A percentile compares a stretch with the other conserved stretches of the same genome.
Evolutionary conservation across 2,888 invertebrate species (phyloP).

Genomic region (Terebella lapidaria): DNA sequence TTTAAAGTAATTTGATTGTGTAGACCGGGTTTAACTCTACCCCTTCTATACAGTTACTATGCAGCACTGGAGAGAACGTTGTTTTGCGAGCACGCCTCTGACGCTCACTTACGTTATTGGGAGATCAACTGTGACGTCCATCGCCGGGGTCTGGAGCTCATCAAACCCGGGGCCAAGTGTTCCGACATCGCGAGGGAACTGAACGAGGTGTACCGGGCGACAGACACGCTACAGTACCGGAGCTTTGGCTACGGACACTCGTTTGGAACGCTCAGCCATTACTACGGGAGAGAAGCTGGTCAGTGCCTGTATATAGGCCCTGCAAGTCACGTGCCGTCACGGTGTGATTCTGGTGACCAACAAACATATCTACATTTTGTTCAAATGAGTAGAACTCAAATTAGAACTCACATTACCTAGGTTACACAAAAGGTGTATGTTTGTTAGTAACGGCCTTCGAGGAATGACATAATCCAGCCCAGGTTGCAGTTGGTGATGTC

Average conservation of each 20-base stretch:
- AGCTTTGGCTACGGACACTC: slow-evolving; percentile 24
- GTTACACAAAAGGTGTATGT: too few species aligned
- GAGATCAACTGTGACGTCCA: slow-evolving; percentile 20
- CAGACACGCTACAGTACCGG: slow-evolving; percentile 16
- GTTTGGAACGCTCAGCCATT: slow-evolving; percentile 20
- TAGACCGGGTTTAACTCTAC: too few species aligned
- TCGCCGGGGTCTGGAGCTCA: slow-evolving; percentile 13
- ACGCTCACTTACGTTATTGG: slow-evolving; percentile 14
- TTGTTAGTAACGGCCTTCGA: too few species aligned
- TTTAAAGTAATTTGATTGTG: too few species aligned
- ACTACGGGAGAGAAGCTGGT: slow-evolving; percentile 23
- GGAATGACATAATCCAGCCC: too few species aligned
- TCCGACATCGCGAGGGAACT: slow-evolving; percentile 18
- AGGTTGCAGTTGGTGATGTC: too few species aligned
- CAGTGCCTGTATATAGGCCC: too few species aligned
- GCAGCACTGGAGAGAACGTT: slow-evolving; percentile 22
- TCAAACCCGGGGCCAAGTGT: slow-evolving; percentile 16
- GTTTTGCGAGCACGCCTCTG: slow-evolving; percentile 17
- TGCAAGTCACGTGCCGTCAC: too few species aligned
- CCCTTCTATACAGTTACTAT: slow-evolving; percentile 22
- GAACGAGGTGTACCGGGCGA: slow-evolving; percentile 17
- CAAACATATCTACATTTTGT: too few species aligned
- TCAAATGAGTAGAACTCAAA: too few species aligned
- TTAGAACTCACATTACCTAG: too few species aligned
- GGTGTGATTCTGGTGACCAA: too few species aligned